Evolutionary conservation across 2,113 vertebrate species (phyloP).

Genomic region (Garra rufa): DNA sequence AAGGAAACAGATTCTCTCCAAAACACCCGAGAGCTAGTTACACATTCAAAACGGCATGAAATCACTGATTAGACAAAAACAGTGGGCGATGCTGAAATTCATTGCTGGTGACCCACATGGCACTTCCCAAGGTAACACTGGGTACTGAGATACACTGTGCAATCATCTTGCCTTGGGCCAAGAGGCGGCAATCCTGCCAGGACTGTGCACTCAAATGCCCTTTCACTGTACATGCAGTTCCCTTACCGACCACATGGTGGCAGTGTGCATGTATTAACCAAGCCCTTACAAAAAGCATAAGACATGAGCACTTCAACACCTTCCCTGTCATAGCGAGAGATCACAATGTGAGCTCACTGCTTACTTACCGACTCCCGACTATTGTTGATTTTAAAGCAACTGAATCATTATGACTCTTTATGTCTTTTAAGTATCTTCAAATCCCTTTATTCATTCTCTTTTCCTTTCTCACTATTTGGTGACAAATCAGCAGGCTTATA

Average conservation of each 20-base stretch:
- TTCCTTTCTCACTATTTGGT: slow-evolving; percentile 24
- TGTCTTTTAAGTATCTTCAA: not conserved
- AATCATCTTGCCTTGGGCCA: slow-evolving; percentile 17
- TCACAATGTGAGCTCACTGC: not conserved
- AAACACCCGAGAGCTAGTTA: not conserved
- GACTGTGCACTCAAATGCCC: slow-evolving; percentile 8
- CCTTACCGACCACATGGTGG: slow-evolving; percentile 47
- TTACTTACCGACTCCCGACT: not conserved
- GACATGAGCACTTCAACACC: not conserved
- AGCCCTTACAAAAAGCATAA: not conserved
- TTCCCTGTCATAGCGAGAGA: not conserved
- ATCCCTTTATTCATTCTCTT: slow-evolving; percentile 19
- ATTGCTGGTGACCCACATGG: slow-evolving; percentile 7
- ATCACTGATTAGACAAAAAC: slow-evolving; percentile 9
- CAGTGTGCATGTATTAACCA: slow-evolving; percentile 38
- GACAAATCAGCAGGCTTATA: slow-evolving; percentile 26
- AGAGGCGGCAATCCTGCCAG: not conserved
- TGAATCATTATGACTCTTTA: not conserved
- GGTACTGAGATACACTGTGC: slow-evolving; percentile 7
- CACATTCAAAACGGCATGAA: not conserved
- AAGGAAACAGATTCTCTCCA: not conserved
- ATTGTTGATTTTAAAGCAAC: not conserved
- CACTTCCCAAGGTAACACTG: slow-evolving; percentile 10
- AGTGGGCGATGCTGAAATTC: not conserved
- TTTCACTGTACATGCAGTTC: not conserved